These are phyloP conservation scores for Physeter macrocephalus DNA, from an alignment of 2,113 vertebrate species.

Conservation along the genomic window DNA sequence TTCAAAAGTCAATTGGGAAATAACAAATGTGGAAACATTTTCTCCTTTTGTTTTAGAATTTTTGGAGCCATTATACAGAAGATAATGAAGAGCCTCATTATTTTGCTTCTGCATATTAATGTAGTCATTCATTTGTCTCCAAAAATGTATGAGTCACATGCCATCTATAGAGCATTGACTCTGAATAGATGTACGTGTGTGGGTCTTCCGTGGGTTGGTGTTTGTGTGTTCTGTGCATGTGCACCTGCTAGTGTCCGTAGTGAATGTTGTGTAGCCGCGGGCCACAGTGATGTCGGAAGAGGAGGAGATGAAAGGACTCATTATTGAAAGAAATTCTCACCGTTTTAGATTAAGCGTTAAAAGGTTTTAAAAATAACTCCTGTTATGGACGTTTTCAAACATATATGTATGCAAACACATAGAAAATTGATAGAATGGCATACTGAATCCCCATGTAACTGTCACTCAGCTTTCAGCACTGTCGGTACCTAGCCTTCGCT, in stretches of 20 bases:
- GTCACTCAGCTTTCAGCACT: background rate
- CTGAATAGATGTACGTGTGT: accelerated
- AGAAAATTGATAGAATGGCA: background rate
- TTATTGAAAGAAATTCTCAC: background rate
- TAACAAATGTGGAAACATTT: background rate
- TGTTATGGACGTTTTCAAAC: background rate
- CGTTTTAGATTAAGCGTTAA: background rate
- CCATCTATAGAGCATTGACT: background rate
- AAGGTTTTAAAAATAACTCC: background rate
- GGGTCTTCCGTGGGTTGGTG: background rate
- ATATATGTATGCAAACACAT: accelerated
- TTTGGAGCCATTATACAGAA: background rate
- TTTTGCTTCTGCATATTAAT: background rate
- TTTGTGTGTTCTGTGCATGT: accelerated
- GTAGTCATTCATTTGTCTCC: background rate
- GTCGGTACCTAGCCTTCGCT: background rate
- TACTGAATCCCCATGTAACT: background rate
- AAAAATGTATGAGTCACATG: background rate
- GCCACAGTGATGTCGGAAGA: background rate
- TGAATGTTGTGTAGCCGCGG: accelerated
- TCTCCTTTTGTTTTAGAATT: conserved; percentile 17
- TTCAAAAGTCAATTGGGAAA: background rate
- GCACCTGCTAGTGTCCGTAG: background rate
- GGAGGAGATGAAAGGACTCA: too few relatives aligned
- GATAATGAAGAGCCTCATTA: background rate